These are phyloP conservation scores for Lepeophtheirus salmonis DNA, from an alignment of 1,140 invertebrate genomes.

Conservation along the genomic window DNA sequence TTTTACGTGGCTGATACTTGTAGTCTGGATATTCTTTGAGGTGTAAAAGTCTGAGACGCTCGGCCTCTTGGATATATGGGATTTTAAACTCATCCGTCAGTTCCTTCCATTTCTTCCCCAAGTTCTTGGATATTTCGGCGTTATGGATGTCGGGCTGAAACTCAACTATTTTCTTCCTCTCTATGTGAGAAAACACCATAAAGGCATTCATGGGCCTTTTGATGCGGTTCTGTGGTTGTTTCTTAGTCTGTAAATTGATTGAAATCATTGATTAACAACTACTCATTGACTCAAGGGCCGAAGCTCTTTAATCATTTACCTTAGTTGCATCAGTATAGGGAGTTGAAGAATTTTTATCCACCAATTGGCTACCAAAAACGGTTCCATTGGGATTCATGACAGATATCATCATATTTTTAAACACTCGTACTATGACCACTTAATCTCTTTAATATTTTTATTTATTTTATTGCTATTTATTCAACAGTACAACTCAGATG, in stretches of 20 bases:
- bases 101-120: constrained; percentile 73
- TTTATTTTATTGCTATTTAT: neutral
- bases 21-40: constrained; percentile 91
- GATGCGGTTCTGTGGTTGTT: constrained; percentile 21
- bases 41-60: constrained; percentile 66
- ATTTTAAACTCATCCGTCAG: constrained; percentile 64
- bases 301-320: constrained; percentile 15
- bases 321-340: constrained; percentile 15
- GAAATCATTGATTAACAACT: too few species aligned
- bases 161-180: constrained; percentile 77
- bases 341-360: constrained; percentile 13
- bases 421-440: neutral
- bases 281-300: too few species aligned
- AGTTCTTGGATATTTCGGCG: constrained; percentile 75
- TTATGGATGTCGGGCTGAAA: constrained; percentile 84
- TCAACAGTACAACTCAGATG: neutral
- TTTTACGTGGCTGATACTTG: constrained; percentile 87
- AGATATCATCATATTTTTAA: neutral
- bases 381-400: neutral
- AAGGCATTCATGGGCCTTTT: constrained; percentile 25
- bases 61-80: constrained; percentile 83
- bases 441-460: neutral
- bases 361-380: constrained; percentile 9
- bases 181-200: constrained; percentile 41
- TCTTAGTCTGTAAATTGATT: constrained; percentile 20